Base-by-base conservation (phyloP, 1,140 invertebrate species). In the Drosophila ogumai region DNA sequence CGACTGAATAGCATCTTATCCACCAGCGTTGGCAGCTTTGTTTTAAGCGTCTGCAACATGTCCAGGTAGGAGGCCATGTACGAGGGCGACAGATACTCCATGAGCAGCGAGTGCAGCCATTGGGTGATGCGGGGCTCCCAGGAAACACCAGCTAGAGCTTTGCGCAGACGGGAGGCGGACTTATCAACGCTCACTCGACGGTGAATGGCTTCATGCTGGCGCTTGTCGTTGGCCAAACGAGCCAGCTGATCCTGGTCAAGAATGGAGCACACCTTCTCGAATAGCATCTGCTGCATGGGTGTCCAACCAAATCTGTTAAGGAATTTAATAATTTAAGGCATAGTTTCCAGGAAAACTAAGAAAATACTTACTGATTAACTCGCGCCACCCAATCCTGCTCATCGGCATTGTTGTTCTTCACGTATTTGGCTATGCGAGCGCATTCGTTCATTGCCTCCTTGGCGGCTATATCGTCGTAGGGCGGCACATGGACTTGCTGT, bases 51-150 rank as follows among this genome's bases (percentile, higher is more conserved):
- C 93, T 97, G 94, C 57, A 98, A 90, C 38, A 97, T 95, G 85
- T 98, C 97, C 3, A 98, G 91, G 92, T 98, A 98, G 17, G 95
- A 94, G 6, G 95, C 94, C 57, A 98, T 92, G 87, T 96, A 95
- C n/a, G 94, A 93, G 9, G 94, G 93, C 2, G 96, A 94, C 10
- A 97, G 92, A 81, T 95, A 93, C 46, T 97, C 96, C 60, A 97
- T 93, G 6, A 98, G 90, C 10, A 96, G 91, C 46, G 93, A 93
- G 87, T 98, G 97, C 38, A 98, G 92, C 97, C 97, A 98, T 71
- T 97, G 96, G 4, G 95, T 94, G 13, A 97, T 91, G 49, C 95
- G 94, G 9, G 94, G 88, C 76, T 97, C 95, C 96, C 96, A 96
- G 8, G 93, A 92, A 12, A 95, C 93, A 6, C 94, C 94, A 1